Evolutionary conservation across 2,113 vertebrate genomes (phyloP), one percentile per base, ranked within the genome.

Genomic region (Phoxinus phoxinus): DNA sequence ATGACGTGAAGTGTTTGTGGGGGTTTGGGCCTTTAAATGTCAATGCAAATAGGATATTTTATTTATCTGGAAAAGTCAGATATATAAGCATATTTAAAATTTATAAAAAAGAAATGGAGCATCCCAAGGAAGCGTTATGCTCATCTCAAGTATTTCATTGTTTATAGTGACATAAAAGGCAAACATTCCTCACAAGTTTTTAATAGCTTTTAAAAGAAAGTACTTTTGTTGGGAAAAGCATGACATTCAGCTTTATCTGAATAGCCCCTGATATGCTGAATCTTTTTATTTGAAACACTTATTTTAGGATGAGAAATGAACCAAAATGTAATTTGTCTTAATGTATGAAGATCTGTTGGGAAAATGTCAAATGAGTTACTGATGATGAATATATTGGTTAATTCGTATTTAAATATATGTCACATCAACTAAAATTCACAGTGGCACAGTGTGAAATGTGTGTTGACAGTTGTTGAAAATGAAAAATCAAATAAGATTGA

Each of bases 301-400:
- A 76, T 76, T 76, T 76, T 53, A 53, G 37, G 74, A 76, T 53
- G 25, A 19, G 8, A 19, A 76, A 30, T 76, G 21, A 79, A 61
- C 10, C 56, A 41, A 79, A 37, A 79, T 59, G 53, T 41, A 13
- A 37, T 79, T 79, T n/a, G 51, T 79, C 32, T 79, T 59, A 3
- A 21, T 41, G 32, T 61, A 21, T 51, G 44, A 51, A 27, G 73
- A 15, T 51, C 12, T 51, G 44, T 53, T 76, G 44, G 72, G 48
- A 53, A 53, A 76, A 21, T 76, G 74, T 53, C 9, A 53, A 53
- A 53, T 53, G 17, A 76, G 53, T 53, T 6, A 53, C 25, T 53
- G 48, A 76, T 51, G 27, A 21, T 8, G 21, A 53, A 30, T 76
- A 65, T 81, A 81, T 81, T 30, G 56, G 59, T 30, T 37, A 46